Percentiles rank a stretch among this genome's conserved stretches.
Conservation (phyloP, 2,113 vertebrate genomes). For the Hydrolagus affinis region DNA sequence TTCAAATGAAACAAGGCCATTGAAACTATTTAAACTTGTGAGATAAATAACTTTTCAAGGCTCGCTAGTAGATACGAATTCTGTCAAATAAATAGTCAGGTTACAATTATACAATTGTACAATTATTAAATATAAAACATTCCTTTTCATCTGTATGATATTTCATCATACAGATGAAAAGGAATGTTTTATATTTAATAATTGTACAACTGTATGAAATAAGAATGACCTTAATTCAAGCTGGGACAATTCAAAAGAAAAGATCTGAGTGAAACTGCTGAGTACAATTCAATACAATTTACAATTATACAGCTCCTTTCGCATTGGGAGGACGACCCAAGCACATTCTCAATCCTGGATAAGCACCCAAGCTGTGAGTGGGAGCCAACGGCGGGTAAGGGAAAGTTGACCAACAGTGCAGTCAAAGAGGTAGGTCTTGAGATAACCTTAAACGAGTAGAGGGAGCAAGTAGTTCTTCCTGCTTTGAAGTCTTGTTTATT, state of each 20-base stretch:
- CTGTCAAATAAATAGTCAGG: conserved; percentile 18
- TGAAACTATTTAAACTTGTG: conserved; percentile 22
- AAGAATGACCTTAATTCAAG: conserved; percentile 22
- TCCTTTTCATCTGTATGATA: conserved; percentile 16
- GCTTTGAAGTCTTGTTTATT: too few relatives aligned
- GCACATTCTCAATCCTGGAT: too few relatives aligned
- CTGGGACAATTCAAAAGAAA: neutral
- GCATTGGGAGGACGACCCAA: too few relatives aligned
- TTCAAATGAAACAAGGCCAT: conserved; percentile 11
- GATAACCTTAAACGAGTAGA: too few relatives aligned
- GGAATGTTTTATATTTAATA: conserved; percentile 16
- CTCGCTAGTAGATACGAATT: conserved; percentile 4
- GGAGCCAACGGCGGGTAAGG: too few relatives aligned
- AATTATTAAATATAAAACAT: conserved; percentile 20
- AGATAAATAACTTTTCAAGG: conserved; percentile 24
- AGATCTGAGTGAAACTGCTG: too few relatives aligned
- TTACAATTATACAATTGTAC: conserved; percentile 19
- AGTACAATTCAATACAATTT: too few relatives aligned
- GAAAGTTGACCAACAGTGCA: too few relatives aligned
- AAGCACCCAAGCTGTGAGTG: too few relatives aligned
- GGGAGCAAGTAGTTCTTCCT: too few relatives aligned
- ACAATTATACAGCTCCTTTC: too few relatives aligned
- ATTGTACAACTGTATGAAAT: conserved; percentile 20
- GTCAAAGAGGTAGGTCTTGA: too few relatives aligned
- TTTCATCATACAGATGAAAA: conserved; percentile 21